Conservation (phyloP, 2,113 vertebrate species). For the Scalopus aquaticus region DNA sequence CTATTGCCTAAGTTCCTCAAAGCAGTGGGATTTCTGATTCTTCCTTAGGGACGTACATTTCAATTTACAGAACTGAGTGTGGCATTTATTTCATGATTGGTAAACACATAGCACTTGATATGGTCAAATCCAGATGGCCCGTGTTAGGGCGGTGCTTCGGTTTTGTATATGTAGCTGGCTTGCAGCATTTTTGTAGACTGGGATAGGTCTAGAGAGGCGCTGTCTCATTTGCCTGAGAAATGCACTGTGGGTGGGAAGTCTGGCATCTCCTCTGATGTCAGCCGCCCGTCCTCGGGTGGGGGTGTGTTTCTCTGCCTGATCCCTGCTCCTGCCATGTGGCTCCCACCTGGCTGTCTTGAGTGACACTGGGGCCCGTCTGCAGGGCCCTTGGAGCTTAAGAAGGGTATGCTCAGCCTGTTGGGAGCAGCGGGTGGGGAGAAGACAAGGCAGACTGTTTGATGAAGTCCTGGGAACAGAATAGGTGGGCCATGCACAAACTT, state of each 20-base stretch:
- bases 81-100: background rate
- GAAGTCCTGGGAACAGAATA: background rate
- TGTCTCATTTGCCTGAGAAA: background rate
- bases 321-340: background rate
- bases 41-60: background rate
- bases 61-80: background rate
- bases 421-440: background rate
- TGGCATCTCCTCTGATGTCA: constrained; percentile 47
- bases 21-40: background rate
- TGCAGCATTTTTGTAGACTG: background rate
- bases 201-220: background rate
- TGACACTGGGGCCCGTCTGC: constrained; percentile 22
- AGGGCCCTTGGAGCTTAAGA: background rate
- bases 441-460: background rate
- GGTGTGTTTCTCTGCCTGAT: constrained; percentile 1
- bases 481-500: background rate
- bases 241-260: background rate
- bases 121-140: background rate
- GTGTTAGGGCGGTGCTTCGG: background rate
- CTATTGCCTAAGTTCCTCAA: constrained; percentile 6
- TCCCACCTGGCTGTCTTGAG: constrained; percentile 52
- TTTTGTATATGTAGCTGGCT: background rate
- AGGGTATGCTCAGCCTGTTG: background rate
- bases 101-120: background rate
- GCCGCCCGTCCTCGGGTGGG: background rate